phyloP scores from a whole-genome alignment of 2,888 invertebrate genomes.

The Eurois occulta region DNA sequence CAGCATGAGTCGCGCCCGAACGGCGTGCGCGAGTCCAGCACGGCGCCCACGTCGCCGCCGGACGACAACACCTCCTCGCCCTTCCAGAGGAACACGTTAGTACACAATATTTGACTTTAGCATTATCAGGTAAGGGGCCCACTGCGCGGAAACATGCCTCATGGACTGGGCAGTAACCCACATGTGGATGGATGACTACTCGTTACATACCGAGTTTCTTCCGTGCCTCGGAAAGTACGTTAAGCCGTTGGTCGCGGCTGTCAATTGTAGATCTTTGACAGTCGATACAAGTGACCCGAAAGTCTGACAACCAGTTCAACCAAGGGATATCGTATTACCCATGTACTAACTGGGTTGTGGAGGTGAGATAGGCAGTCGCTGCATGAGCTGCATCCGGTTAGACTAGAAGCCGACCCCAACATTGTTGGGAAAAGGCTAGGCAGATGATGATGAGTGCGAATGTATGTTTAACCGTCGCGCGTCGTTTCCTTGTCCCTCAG shows the following conservation, averaged over 20 bases:
- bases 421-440: background rate
- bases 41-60: conserved; percentile 85
- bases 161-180: too few relatives aligned
- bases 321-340: background rate
- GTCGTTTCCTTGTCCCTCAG: conserved; percentile 53
- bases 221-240: too few relatives aligned
- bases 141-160: background rate
- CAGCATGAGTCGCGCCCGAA: conserved; percentile 77
- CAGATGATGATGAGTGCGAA: background rate
- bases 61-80: conserved; percentile 83
- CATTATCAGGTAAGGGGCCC: background rate
- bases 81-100: conserved; percentile 85
- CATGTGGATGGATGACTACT: too few relatives aligned
- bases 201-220: too few relatives aligned
- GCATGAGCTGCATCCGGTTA: too few relatives aligned
- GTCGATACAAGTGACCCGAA: too few relatives aligned
- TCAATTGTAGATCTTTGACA: too few relatives aligned
- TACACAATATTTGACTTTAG: conserved; percentile 5
- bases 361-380: background rate
- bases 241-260: too few relatives aligned
- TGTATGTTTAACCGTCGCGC: background rate
- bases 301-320: background rate
- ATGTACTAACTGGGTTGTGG: background rate
- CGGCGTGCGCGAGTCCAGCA: conserved; percentile 79
- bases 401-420: background rate